Evolutionary conservation across 2,113 vertebrate species (phyloP).

Genomic region (Colistium nudipinnis): DNA sequence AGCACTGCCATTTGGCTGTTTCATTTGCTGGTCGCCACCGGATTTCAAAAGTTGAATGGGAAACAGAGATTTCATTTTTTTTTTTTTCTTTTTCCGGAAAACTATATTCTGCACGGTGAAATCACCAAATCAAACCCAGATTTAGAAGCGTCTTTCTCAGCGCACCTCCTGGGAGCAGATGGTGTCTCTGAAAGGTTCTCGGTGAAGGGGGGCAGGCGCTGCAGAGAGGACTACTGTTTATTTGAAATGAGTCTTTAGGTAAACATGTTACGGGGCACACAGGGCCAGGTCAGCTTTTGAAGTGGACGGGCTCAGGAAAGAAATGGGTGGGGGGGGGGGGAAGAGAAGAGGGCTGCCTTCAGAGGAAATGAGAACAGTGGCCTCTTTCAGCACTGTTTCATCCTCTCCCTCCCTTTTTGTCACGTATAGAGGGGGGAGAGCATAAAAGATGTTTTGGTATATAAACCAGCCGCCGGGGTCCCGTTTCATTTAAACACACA

Average conservation of each 20-base stretch:
- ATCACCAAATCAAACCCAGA: slow-evolving; percentile 36
- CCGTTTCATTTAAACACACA: slow-evolving; percentile 12
- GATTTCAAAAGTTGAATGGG: neutral
- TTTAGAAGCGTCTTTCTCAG: slow-evolving; percentile 39
- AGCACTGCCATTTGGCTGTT: neutral
- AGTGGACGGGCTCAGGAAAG: slow-evolving; percentile 74
- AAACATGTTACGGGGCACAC: slow-evolving; percentile 77
- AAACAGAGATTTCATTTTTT: neutral
- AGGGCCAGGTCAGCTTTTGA: slow-evolving; percentile 78
- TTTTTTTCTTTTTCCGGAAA: too few species aligned
- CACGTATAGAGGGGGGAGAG: slow-evolving; percentile 58
- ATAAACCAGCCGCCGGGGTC: slow-evolving; percentile 28
- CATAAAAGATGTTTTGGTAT: slow-evolving; percentile 63
- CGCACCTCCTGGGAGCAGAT: slow-evolving; percentile 62
- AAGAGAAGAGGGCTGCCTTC: slow-evolving; percentile 72
- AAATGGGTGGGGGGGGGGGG: slow-evolving; percentile 69
- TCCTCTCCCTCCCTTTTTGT: slow-evolving; percentile 60
- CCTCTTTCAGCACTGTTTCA: slow-evolving; percentile 76
- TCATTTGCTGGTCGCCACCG: neutral
- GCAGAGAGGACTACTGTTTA: slow-evolving; percentile 77
- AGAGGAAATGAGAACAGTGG: slow-evolving; percentile 78
- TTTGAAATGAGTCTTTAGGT: slow-evolving; percentile 80
- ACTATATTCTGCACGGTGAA: neutral
- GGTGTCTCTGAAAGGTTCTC: slow-evolving; percentile 61
- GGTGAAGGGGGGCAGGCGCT: slow-evolving; percentile 51